Evolutionary conservation across 2,113 vertebrate genomes (phyloP).

Genomic region (Plestiodon gilberti): DNA sequence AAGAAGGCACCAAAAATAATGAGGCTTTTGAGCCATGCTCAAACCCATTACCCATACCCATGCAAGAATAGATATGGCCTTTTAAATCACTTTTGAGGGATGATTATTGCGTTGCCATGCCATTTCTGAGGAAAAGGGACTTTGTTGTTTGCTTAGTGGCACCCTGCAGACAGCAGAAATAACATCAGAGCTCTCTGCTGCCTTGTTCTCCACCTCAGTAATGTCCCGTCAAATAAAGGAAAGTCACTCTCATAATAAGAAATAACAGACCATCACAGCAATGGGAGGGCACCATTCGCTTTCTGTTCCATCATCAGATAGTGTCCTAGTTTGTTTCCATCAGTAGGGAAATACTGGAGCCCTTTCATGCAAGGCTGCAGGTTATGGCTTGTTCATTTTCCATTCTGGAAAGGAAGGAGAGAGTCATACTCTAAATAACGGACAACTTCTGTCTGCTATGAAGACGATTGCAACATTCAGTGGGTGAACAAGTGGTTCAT

Average conservation of each 20-base stretch:
- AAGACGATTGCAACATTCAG: not conserved
- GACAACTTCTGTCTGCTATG: not conserved
- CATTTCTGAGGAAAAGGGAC: conserved; percentile 61
- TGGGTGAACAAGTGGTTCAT: not conserved
- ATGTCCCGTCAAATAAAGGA: not conserved
- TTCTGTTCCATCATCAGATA: not conserved
- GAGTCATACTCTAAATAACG: not conserved
- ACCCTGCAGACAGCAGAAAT: conserved; percentile 48
- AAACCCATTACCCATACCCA: conserved; percentile 57
- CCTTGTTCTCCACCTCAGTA: conserved; percentile 28
- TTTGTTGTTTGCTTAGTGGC: conserved; percentile 61
- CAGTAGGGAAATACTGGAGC: not conserved
- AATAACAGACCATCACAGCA: not conserved
- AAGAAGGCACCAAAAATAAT: conserved; percentile 36
- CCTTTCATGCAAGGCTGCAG: not conserved
- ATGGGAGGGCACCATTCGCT: not conserved
- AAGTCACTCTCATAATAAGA: not conserved
- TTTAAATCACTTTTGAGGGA: conserved; percentile 37
- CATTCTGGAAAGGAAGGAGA: not conserved
- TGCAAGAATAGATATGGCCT: conserved; percentile 52
- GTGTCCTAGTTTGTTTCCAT: not conserved
- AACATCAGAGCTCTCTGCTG: not conserved
- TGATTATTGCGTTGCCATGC: conserved; percentile 51
- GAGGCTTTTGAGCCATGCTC: conserved; percentile 42
- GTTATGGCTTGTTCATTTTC: not conserved